Base-by-base conservation (phyloP, 2,113 vertebrate genomes). In the Aegithalos caudatus region DNA sequence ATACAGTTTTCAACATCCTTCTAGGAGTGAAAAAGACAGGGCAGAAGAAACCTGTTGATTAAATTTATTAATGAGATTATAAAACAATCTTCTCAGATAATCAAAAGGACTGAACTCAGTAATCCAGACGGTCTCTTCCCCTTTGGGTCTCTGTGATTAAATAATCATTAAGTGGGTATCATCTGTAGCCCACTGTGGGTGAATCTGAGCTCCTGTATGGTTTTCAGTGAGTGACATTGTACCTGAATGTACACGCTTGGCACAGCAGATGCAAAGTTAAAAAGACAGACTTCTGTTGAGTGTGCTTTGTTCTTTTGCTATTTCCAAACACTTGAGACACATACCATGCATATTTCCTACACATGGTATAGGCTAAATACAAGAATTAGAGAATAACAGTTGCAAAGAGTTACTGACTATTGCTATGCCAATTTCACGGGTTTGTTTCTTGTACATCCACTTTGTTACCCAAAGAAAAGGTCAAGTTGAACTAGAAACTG, bases 221-320 rank as follows among this genome's bases (percentile, higher is more conserved):
- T 44, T 78, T 66, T n/a, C 83, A 84, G 61, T 51, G 29, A 84
- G 61, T 51, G 29, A 42, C 35, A 12, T 2, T 15, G 29, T 37
- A 74, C 11, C 38, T 51, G 24, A 73, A 62, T 0, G 1, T 14
- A 38, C 1, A 3, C 0, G 0, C 33, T 47, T 47, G 47, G 29
- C 42, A 92, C 22, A 58, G 42, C 29, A 73, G 23, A 92, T 74
- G 6, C 60, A 61, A 66, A 51, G 47, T 19, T n/a, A 5, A 50
- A 77, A 77, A 78, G 27, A 19, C 69, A 91, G 60, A 14, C 51
- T 62, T 57, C 53, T 73, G 3, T 73, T 53, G 21, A 20, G 29
- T 37, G 53, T 25, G 57, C 79, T 92, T 42, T 53, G 57, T 54
- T 70, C 14, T 18, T 86, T 48, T 44, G 48, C 47, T 35, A 10